A percentile compares a stretch with the other conserved stretches of the same genome.
Evolutionary conservation across 1,140 invertebrate genomes (phyloP).

Genomic region (Anastrepha obliqua): DNA sequence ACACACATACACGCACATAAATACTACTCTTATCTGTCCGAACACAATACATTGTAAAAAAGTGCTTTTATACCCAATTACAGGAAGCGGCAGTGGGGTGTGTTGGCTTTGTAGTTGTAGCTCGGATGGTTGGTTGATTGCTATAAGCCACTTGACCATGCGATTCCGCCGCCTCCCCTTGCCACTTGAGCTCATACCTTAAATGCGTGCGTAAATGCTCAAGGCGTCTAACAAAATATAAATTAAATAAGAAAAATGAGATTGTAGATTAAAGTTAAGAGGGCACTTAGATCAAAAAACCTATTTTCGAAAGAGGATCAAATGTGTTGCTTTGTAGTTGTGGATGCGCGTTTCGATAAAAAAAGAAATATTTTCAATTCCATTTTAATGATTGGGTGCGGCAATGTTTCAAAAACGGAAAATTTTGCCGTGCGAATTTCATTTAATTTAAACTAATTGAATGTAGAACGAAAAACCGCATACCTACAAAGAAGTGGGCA

Average conservation of each 20-base stretch:
- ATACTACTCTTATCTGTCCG: slow-evolving; percentile 14
- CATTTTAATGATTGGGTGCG: slow-evolving; percentile 45
- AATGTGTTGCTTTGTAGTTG: slow-evolving; percentile 39
- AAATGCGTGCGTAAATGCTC: slow-evolving; percentile 47
- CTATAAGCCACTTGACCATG: slow-evolving; percentile 40
- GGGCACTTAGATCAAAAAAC: slow-evolving; percentile 44
- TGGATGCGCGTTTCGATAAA: neutral
- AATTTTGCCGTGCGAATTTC: slow-evolving; percentile 22
- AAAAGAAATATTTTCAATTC: slow-evolving; percentile 13
- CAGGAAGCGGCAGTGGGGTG: slow-evolving; percentile 1
- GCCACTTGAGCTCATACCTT: neutral
- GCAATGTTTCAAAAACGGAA: neutral
- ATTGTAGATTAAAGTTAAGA: slow-evolving; percentile 50
- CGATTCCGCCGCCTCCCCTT: neutral
- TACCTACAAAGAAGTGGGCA: neutral
- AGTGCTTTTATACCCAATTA: slow-evolving; percentile 51
- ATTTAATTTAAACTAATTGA: slow-evolving; percentile 48
- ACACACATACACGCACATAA: neutral
- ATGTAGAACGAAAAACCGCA: slow-evolving; percentile 14
- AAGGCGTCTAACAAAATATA: slow-evolving; percentile 46
- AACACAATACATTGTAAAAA: slow-evolving; percentile 23
- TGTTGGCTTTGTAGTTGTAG: neutral
- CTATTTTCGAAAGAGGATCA: slow-evolving; percentile 49
- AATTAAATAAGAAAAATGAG: slow-evolving; percentile 53
- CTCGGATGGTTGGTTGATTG: slow-evolving; percentile 13